Evolutionary conservation across 1,140 invertebrate genomes (phyloP).

Genomic region (Periplaneta americana): DNA sequence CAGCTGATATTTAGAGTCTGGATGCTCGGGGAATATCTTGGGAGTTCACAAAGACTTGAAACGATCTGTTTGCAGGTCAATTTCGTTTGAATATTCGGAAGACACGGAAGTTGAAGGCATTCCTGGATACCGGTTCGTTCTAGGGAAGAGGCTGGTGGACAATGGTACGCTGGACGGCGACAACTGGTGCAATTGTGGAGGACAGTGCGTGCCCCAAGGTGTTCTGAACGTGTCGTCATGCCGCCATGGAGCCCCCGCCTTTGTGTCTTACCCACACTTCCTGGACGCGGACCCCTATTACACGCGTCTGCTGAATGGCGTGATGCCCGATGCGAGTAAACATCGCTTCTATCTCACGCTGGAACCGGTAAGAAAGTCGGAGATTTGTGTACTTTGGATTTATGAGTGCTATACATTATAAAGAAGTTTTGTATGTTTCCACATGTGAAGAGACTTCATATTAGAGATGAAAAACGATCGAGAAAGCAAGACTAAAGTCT

Average conservation of each 20-base stretch:
- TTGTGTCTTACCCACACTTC: slow-evolving; percentile 83
- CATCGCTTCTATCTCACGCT: slow-evolving; percentile 65
- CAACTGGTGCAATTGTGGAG: slow-evolving; percentile 47
- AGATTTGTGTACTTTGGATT: background rate
- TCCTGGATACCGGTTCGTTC: slow-evolving; percentile 51
- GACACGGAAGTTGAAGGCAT: slow-evolving; percentile 41
- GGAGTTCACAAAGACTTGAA: no score
- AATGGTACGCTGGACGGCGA: slow-evolving; percentile 59
- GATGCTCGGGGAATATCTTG: no score
- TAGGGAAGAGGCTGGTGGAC: slow-evolving; percentile 54
- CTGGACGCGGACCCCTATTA: slow-evolving; percentile 68
- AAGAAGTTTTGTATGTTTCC: no score
- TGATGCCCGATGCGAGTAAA: slow-evolving; percentile 58
- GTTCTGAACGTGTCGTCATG: slow-evolving; percentile 63
- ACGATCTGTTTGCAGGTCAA: slow-evolving; percentile 5
- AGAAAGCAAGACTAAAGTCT: no score
- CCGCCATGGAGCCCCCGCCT: slow-evolving; percentile 68
- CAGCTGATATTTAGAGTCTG: no score
- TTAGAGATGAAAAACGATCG: no score
- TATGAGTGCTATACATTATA: background rate
- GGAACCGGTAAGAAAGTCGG: slow-evolving; percentile 53
- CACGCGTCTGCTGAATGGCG: slow-evolving; percentile 53
- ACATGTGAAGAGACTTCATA: no score
- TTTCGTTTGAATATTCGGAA: slow-evolving; percentile 30
- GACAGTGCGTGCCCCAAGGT: slow-evolving; percentile 43